Evolutionary conservation across 2,888 invertebrate species (phyloP), one percentile per base, ranked within the genome.

Genomic region (Cartodere bifasciata): DNA sequence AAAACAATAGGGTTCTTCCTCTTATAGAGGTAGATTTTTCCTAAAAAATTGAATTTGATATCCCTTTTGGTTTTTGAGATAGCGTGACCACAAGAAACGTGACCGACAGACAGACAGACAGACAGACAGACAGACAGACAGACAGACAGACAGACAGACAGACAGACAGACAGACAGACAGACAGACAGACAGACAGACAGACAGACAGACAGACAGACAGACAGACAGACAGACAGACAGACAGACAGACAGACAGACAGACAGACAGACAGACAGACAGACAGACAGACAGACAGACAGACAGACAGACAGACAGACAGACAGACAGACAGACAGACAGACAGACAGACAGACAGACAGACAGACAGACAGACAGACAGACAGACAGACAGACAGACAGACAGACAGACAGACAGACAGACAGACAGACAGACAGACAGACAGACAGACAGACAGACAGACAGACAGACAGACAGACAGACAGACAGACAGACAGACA

Each of bases 391-490:
- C 20, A 17, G 20, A 17, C 20, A 17, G 20, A 17, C 20, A 17
- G 20, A 17, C 20, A 17, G 20, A 17, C 20, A 17, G 20, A 17
- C 20, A 17, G 20, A 17, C 20, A 17, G 20, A 17, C 20, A 17
- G 20, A 17, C 20, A 17, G 20, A 17, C 20, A 17, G 20, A 17
- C 20, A 17, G 23, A 23, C 23, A 11, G 23, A 23, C 23, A 11
- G 23, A 23, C 23, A 11, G 23, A 23, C 23, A 11, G 23, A 23
- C 23, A 11, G 23, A 23, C 23, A 11, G 23, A 23, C 23, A 23
- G 23, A 23, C 23, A 23, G 23, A 23, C 23, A 23, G 23, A 23
- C 23, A 23, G 23, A 23, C 23, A 23, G 23, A 23, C 23, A 23
- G 23, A 23, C 23, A 23, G 23, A 23, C 23, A 23, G 23, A 23